A percentile compares a stretch with the other conserved stretches of the same genome.
These are phyloP conservation scores for Bursaphelenchus okinawaensis DNA, from an alignment of 2,888 invertebrate species.

Conservation along the genomic window DNA sequence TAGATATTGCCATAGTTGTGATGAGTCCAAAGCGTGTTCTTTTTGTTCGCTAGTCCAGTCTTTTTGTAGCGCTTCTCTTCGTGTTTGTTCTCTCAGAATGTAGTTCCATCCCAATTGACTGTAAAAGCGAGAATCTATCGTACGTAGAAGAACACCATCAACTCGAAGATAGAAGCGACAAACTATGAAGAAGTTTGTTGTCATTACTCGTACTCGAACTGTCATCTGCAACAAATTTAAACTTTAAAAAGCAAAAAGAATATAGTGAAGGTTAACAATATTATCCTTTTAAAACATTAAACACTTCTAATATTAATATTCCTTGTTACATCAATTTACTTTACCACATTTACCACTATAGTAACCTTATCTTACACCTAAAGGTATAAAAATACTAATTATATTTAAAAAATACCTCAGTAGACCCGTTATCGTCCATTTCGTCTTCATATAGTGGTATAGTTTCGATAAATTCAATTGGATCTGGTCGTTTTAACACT, in stretches of 20 bases:
- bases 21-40: conserved; percentile 20
- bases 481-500: conserved; percentile 78
- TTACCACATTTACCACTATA: too few species aligned
- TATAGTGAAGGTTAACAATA: background rate
- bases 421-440: conserved; percentile 91
- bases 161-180: conserved; percentile 85
- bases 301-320: too few species aligned
- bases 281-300: background rate
- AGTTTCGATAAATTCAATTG: conserved; percentile 88
- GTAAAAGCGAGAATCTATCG: conserved; percentile 46
- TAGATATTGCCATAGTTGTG: conserved; percentile 33
- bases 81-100: conserved; percentile 47
- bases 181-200: conserved; percentile 81
- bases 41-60: conserved; percentile 25
- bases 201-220: conserved; percentile 76
- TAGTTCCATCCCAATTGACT: conserved; percentile 28
- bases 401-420: too few species aligned
- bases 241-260: background rate
- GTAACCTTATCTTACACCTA: too few species aligned
- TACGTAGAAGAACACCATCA: conserved; percentile 76
- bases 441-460: conserved; percentile 94
- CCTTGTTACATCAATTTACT: too few species aligned
- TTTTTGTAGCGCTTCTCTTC: conserved; percentile 38
- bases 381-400: too few species aligned
- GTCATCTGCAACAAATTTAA: conserved; percentile 70